These are phyloP conservation scores for Atractosteus spatula DNA, from an alignment of 2,113 vertebrate species.

Conservation along the genomic window DNA sequence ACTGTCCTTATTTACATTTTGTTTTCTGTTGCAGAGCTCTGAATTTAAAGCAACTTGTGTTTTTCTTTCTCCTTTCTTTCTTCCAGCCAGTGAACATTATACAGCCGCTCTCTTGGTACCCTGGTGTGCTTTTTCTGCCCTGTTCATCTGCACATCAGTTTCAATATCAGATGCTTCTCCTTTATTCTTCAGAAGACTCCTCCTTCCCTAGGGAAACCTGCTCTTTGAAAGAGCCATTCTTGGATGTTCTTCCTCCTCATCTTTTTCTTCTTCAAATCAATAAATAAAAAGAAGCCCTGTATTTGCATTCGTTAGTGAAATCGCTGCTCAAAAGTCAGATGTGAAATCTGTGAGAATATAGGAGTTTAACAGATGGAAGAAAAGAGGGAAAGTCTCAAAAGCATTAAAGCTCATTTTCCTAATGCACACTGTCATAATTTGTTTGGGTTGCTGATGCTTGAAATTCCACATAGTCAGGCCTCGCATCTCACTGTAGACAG, in stretches of 20 bases:
- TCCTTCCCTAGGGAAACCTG: conserved; percentile 15
- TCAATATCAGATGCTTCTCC: conserved; percentile 17
- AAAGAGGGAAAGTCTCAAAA: too few species aligned
- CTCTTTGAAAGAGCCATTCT: conserved; percentile 19
- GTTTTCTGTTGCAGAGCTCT: conserved; percentile 28
- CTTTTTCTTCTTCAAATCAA: conserved; percentile 19
- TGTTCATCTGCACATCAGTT: not conserved
- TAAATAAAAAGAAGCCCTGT: conserved; percentile 27
- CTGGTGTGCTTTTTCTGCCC: conserved; percentile 32
- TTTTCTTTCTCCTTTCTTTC: not conserved
- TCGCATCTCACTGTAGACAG: too few species aligned
- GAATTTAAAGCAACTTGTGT: conserved; percentile 37
- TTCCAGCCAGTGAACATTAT: conserved; percentile 9
- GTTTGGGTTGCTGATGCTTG: too few species aligned
- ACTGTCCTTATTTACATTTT: conserved; percentile 51
- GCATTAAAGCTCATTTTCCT: too few species aligned
- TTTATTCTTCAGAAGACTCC: conserved; percentile 18
- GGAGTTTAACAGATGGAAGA: not conserved
- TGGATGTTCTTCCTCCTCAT: conserved; percentile 25
- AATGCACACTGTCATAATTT: too few species aligned
- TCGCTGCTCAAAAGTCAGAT: not conserved
- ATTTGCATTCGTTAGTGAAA: conserved; percentile 22
- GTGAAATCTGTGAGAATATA: not conserved
- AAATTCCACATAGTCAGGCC: too few species aligned
- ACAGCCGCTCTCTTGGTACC: not conserved